Percentiles rank a stretch among this genome's conserved stretches.
phyloP scores from a whole-genome alignment of 2,797 vertebrate genomes.

The Hoplostethus atlanticus region DNA sequence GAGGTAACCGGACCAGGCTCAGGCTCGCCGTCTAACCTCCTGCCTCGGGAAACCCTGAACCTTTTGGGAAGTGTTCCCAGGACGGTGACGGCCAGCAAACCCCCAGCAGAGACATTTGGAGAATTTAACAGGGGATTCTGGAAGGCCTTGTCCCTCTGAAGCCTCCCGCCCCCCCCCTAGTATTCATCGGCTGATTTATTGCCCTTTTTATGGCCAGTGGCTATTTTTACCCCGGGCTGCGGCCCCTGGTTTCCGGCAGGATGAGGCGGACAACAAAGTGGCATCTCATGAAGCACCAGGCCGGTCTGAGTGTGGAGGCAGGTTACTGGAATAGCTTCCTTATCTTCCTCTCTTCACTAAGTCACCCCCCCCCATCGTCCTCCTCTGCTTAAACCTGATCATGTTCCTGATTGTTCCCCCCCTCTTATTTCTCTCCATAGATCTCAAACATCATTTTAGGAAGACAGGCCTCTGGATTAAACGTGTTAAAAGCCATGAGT shows the following conservation, averaged over 20 bases:
- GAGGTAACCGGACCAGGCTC: too few species aligned
- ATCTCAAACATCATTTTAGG: not conserved
- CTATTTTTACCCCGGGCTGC: slow-evolving; percentile 66
- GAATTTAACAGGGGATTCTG: slow-evolving; percentile 32
- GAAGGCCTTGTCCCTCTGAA: slow-evolving; percentile 6
- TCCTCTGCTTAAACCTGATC: too few species aligned
- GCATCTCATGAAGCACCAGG: slow-evolving; percentile 7
- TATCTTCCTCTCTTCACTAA: too few species aligned
- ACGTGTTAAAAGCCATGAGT: too few species aligned
- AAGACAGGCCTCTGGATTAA: too few species aligned
- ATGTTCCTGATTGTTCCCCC: too few species aligned
- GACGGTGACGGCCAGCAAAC: not conserved
- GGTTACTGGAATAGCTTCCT: not conserved
- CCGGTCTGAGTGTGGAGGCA: too few species aligned
- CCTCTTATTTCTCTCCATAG: too few species aligned
- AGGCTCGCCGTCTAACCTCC: not conserved
- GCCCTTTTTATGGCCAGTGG: slow-evolving; percentile 39
- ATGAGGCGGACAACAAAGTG: slow-evolving; percentile 33
- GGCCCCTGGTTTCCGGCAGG: slow-evolving; percentile 44
- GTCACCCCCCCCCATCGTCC: too few species aligned
- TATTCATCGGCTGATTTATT: slow-evolving; percentile 50
- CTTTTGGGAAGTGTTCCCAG: slow-evolving; percentile 1
- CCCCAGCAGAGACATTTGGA: not conserved
- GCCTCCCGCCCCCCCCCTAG: slow-evolving; percentile 20
- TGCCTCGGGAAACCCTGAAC: not conserved